Percentiles rank a stretch among this genome's conserved stretches.
These are phyloP conservation scores for Tryphoninae sp. DNA, from an alignment of 2,888 invertebrate genomes.

Conservation along the genomic window DNA sequence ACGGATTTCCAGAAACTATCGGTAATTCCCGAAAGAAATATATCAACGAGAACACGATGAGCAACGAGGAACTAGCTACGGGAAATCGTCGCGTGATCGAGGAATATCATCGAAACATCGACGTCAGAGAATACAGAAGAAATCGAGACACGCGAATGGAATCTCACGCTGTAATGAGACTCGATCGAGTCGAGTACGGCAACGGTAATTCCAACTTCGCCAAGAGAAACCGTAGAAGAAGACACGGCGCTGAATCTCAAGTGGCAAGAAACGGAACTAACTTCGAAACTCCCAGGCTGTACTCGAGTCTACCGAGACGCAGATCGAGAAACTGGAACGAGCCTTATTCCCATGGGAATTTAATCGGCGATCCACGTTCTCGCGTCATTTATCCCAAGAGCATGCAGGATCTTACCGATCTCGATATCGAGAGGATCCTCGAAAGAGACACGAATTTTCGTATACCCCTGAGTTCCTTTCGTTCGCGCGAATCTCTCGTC, in stretches of 20 bases:
- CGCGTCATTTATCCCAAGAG: slow-evolving; percentile 74
- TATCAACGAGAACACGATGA: slow-evolving; percentile 64
- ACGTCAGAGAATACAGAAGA: slow-evolving; percentile 51
- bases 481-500: slow-evolving; percentile 58
- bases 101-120: slow-evolving; percentile 59
- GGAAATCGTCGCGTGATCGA: slow-evolving; percentile 42
- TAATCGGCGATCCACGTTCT: slow-evolving; percentile 62
- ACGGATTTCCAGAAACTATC: background rate
- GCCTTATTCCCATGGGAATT: slow-evolving; percentile 70
- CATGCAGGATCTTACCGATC: slow-evolving; percentile 76
- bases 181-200: slow-evolving; percentile 49
- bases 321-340: slow-evolving; percentile 55
- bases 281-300: slow-evolving; percentile 65
- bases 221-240: slow-evolving; percentile 13
- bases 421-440: slow-evolving; percentile 76
- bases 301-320: slow-evolving; percentile 74
- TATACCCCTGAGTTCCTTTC: slow-evolving; percentile 59
- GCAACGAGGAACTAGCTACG: slow-evolving; percentile 50
- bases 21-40: background rate
- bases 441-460: slow-evolving; percentile 71
- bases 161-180: slow-evolving; percentile 52
- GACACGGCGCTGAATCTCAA: slow-evolving; percentile 29
- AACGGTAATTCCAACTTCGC: slow-evolving; percentile 8
- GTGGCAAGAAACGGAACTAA: background rate
- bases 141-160: slow-evolving; percentile 37